Percentiles rank a stretch among this genome's conserved stretches.
These are phyloP conservation scores for Chroicocephalus ridibundus DNA, from an alignment of 2,113 vertebrate species.

Conservation along the genomic window DNA sequence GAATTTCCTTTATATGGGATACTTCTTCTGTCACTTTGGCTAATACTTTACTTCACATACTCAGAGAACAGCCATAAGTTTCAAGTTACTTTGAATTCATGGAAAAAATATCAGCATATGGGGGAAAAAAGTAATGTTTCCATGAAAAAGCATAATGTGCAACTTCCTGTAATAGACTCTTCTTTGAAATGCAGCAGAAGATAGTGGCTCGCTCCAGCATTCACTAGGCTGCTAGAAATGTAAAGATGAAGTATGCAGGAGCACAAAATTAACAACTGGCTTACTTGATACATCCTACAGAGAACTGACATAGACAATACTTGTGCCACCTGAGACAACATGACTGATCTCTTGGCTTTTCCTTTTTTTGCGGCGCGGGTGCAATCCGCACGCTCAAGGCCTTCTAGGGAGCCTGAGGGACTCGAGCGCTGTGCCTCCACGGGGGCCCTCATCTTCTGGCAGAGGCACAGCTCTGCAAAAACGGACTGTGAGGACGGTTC, in stretches of 20 bases:
- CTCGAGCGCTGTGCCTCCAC: background rate
- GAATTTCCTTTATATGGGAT: slow-evolving; percentile 28
- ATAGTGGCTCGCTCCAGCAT: background rate
- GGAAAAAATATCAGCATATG: background rate
- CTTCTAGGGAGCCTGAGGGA: background rate
- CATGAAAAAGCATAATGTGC: background rate
- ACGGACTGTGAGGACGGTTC: rapidly evolving
- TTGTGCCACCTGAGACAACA: background rate
- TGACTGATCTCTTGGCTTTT: background rate
- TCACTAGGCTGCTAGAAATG: background rate
- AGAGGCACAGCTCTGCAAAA: background rate
- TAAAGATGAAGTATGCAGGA: background rate
- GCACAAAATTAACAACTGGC: background rate
- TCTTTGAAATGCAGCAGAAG: background rate
- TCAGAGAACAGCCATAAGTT: background rate
- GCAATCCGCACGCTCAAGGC: background rate
- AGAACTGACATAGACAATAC: rapidly evolving
- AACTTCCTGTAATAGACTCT: background rate
- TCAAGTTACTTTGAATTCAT: background rate
- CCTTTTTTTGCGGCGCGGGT: background rate
- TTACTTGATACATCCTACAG: background rate
- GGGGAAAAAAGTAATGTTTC: background rate
- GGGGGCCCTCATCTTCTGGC: background rate
- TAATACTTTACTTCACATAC: background rate
- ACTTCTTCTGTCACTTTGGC: background rate